Base-by-base conservation (phyloP, 2,797 vertebrate species). In the Natrix natrix region DNA sequence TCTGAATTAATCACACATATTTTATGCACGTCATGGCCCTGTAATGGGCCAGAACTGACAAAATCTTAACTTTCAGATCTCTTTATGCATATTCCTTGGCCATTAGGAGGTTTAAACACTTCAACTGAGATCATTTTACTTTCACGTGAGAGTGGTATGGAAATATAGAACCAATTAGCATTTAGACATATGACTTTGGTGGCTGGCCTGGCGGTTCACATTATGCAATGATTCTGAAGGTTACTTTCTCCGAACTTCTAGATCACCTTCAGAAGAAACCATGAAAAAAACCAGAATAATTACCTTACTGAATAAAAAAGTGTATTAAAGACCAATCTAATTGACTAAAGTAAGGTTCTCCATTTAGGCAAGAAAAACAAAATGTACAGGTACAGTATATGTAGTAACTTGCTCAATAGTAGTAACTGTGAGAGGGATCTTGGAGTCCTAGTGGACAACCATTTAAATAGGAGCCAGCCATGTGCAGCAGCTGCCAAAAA, bases 21-120 rank as follows among this genome's bases (percentile, higher is more conserved):
- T 95, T 92, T 89, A 91, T 74, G 91, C 89, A 94, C 83, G 96
- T 90, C 91, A 37, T 93, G 91, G 94, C 16, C 59, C 94, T 54
- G 94, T 95, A 28, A 89, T 0, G n/a, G 93, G 91, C 55, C 52
- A 91, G 1, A 6, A 60, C 87, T 92, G 89, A 91, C 92, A 96
- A 97, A 98, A 95, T 3, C 61, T 20, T 43, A 93, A 90, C 83
- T 11, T 37, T 86, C 93, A 91, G 86, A 32, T 54, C 43, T 88
- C 43, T 86, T 93, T 94, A 94, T 93, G 90, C 55, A 37, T 48
- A 66, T 59, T 55, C 86, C 93, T 89, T 94, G 61, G 61, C 74
- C 74, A 92, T 92, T 94, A 96, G 55, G 16, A 93, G 95, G 32
- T n/a, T 90, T 94, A 92, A 93, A 57, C 56, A 57, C 56, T 91